Conservation (phyloP, 2,797 vertebrate genomes). For the Enteromius trimaculatus region DNA sequence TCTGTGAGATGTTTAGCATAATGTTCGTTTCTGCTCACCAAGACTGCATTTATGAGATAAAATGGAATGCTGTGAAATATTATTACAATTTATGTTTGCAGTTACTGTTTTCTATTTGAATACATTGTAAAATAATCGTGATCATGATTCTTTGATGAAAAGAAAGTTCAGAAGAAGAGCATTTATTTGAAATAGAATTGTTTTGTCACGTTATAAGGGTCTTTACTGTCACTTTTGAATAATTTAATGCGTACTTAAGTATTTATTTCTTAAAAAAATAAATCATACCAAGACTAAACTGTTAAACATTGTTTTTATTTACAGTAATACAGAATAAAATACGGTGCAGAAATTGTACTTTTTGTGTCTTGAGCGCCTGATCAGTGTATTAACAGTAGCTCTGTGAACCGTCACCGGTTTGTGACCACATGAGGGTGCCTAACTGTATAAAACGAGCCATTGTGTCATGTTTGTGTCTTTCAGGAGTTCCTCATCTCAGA, state of each 20-base stretch:
- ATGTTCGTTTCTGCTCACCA: background rate
- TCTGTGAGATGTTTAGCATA: background rate
- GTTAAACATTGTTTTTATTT: background rate
- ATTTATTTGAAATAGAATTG: background rate
- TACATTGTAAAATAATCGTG: background rate
- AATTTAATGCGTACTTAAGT: background rate
- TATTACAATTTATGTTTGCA: background rate
- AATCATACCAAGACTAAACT: too few relatives aligned
- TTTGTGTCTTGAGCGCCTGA: background rate
- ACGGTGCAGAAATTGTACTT: background rate
- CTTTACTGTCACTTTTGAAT: background rate
- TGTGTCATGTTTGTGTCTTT: constrained; percentile 1
- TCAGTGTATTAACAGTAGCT: background rate
- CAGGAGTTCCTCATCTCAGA: constrained; percentile 98
- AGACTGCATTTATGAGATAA: background rate
- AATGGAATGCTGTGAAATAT: background rate
- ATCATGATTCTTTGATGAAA: background rate
- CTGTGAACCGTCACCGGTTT: background rate
- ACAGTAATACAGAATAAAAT: background rate
- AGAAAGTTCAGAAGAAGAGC: background rate
- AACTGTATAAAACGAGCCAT: background rate
- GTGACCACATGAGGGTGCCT: background rate
- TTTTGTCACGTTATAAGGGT: too few relatives aligned
- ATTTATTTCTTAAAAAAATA: background rate
- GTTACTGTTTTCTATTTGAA: background rate